Conservation (phyloP, 1,140 invertebrate genomes). For the Zaprionus ornatus region DNA sequence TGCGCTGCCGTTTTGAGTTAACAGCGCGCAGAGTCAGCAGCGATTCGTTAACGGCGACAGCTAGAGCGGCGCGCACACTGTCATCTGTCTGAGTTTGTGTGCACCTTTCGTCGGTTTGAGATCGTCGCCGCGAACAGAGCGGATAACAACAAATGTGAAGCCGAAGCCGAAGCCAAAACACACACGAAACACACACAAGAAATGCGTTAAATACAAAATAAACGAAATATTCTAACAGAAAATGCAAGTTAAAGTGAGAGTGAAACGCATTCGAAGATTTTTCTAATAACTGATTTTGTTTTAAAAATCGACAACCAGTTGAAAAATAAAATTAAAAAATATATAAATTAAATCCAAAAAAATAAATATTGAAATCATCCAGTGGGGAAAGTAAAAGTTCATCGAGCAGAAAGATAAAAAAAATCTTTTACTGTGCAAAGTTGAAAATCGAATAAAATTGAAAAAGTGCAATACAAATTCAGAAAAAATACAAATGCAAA, state of each 20-base stretch:
- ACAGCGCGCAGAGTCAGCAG: slow-evolving; percentile 13
- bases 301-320: slow-evolving; percentile 72
- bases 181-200: slow-evolving; percentile 22
- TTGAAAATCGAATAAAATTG: slow-evolving; percentile 61
- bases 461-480: slow-evolving; percentile 62
- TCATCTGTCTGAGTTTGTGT: slow-evolving; percentile 54
- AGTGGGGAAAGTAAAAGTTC: slow-evolving; percentile 27
- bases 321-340: slow-evolving; percentile 10
- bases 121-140: slow-evolving; percentile 60
- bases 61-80: neutral
- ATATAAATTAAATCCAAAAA: neutral
- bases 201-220: slow-evolving; percentile 38
- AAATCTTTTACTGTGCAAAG: slow-evolving; percentile 45
- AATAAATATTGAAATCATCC: slow-evolving; percentile 16
- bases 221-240: slow-evolving; percentile 31
- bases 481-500: slow-evolving; percentile 13
- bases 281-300: slow-evolving; percentile 71
- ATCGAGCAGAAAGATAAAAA: slow-evolving; percentile 16
- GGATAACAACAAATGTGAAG: slow-evolving; percentile 48
- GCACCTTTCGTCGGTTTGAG: slow-evolving; percentile 70
- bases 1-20: slow-evolving; percentile 47
- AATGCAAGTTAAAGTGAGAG: slow-evolving; percentile 44
- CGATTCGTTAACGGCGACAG: neutral
- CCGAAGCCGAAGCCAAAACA: slow-evolving; percentile 22
- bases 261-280: slow-evolving; percentile 24